Evolutionary conservation across 2,113 vertebrate genomes (phyloP), one percentile per base, ranked within the genome.

Genomic region (Ivindomyrus marchei): DNA sequence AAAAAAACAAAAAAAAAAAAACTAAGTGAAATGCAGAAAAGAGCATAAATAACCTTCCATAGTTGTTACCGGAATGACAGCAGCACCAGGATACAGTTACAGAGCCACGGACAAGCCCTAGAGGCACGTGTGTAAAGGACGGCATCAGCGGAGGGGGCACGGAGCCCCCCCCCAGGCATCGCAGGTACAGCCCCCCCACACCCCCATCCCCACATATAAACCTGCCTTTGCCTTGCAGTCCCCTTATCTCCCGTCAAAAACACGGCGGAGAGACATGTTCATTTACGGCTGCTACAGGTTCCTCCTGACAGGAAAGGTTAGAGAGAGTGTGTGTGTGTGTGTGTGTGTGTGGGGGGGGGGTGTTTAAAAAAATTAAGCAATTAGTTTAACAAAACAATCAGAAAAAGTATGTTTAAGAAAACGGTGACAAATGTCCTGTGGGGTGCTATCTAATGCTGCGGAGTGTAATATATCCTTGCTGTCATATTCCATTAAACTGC

Each of bases 401-500:
- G 94, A 96, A 96, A 85, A 95, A 95, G 92, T 88, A 89, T 92
- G 92, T 94, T 95, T 95, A 94, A 94, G 93, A 95, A 94, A 95
- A 93, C 94, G 91, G 94, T 96, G 95, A 96, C 95, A 95, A 96
- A 96, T 96, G 95, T 94, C 93, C 93, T 93, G 92, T 92, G 93
- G 93, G 93, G 94, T 95, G 94, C 93, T 93, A 85, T 95, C 95
- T 96, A 93, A 95, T 94, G 93, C 93, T 92, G 92, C 93, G 94
- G 96, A 94, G 93, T 93, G 93, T 94, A 96, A 96, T 96, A 96
- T 93, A 96, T 96, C 96, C 94, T 95, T 95, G 94, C 95, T 95
- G 95, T 96, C 95, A 96, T 95, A 95, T 96, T 96, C 95, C 95
- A 96, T 96, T 96, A 96, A 96, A 96, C 94, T 94, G 95, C 94